Conservation (phyloP, 2,888 invertebrate species). For the Auanema sp. region DNA sequence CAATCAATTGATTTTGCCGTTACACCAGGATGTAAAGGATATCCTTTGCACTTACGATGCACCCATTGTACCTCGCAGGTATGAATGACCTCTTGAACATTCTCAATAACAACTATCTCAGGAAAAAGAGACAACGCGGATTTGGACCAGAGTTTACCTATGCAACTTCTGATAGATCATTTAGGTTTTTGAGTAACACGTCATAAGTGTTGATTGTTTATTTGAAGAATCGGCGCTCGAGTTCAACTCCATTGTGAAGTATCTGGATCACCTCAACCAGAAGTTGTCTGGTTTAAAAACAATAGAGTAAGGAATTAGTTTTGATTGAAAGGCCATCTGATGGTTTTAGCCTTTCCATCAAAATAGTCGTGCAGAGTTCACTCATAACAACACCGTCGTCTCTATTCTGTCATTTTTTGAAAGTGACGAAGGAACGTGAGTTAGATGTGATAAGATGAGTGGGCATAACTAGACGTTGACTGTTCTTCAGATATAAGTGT, state of each 20-base stretch:
- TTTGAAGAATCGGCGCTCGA: conserved; percentile 31
- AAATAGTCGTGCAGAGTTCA: too few species aligned
- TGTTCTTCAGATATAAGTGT: conserved; percentile 61
- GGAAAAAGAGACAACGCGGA: not conserved
- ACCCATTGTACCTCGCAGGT: conserved; percentile 14
- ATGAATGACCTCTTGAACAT: not conserved
- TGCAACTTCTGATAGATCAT: not conserved
- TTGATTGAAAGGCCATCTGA: not conserved
- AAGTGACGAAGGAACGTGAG: conserved; percentile 1
- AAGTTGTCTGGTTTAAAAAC: conserved; percentile 33
- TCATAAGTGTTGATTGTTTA: not conserved
- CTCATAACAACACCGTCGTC: not conserved
- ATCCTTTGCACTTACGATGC: conserved; percentile 16
- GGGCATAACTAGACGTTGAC: not conserved
- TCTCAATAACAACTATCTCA: not conserved
- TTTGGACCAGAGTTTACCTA: not conserved
- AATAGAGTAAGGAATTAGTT: conserved; percentile 14
- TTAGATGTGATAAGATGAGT: not conserved
- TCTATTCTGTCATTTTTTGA: not conserved
- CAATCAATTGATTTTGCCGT: conserved; percentile 12
- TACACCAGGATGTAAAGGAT: conserved; percentile 5
- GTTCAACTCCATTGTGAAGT: conserved; percentile 45
- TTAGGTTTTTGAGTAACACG: not conserved
- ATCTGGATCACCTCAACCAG: conserved; percentile 36
- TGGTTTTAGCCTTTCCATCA: too few species aligned